phyloP scores from a whole-genome alignment of 2,113 vertebrate species.

The Ochotona princeps region DNA sequence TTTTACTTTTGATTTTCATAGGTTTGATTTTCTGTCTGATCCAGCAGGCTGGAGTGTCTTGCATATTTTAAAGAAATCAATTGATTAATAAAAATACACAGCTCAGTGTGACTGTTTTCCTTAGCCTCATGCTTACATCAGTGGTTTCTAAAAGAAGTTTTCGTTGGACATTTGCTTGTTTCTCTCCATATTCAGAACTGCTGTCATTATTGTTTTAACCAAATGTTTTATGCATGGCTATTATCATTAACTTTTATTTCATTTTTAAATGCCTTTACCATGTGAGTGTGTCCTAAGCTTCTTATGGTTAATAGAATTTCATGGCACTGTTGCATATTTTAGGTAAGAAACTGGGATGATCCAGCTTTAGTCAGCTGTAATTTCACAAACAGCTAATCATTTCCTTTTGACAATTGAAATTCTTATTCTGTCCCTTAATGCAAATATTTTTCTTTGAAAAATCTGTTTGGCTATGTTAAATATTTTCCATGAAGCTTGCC shows the following conservation, averaged over 20 bases:
- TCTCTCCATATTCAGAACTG: background rate
- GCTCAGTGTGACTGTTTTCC: background rate
- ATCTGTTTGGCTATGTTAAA: background rate
- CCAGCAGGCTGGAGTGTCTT: background rate
- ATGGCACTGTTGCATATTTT: slow-evolving; percentile 54
- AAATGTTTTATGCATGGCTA: background rate
- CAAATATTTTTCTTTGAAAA: slow-evolving; percentile 32
- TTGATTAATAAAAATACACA: background rate
- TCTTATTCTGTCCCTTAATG: background rate
- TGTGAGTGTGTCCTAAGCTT: background rate
- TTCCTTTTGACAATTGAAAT: slow-evolving; percentile 52
- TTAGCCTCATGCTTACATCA: background rate
- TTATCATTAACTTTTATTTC: slow-evolving; percentile 19
- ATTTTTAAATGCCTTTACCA: slow-evolving; percentile 15
- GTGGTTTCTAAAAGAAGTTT: background rate
- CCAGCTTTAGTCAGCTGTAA: background rate
- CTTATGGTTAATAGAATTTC: slow-evolving; percentile 60
- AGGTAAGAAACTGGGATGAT: background rate
- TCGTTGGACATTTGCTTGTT: slow-evolving; percentile 30
- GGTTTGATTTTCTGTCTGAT: slow-evolving; percentile 13
- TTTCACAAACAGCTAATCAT: slow-evolving; percentile 3
- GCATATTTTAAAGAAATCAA: background rate
- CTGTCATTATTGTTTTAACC: background rate
- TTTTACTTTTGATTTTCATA: slow-evolving; percentile 1
- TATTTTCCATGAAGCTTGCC: background rate